Evolutionary conservation across 1,140 invertebrate genomes (phyloP).

Genomic region (Drosophila auraria): DNA sequence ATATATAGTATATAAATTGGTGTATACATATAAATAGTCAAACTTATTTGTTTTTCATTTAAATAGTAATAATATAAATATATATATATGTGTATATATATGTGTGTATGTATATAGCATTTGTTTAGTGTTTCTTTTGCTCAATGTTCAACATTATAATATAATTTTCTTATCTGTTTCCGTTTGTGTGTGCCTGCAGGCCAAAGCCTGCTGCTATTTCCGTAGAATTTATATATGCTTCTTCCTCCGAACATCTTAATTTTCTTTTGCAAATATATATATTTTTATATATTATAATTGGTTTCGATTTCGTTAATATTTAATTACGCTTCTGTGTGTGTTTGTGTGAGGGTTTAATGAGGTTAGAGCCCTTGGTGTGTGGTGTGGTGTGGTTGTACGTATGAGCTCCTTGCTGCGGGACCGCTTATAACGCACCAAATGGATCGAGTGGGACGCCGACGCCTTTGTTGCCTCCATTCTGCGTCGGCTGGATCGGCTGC

Average conservation of each 20-base stretch:
- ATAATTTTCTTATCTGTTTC: constrained; percentile 56
- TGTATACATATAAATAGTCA: constrained; percentile 80
- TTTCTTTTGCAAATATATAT: constrained; percentile 59
- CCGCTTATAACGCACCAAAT: constrained; percentile 85
- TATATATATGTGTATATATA: constrained; percentile 61
- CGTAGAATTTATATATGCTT: constrained; percentile 48
- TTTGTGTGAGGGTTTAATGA: constrained; percentile 47
- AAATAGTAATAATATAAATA: constrained; percentile 72
- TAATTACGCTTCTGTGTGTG: constrained; percentile 51
- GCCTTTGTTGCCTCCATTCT: constrained; percentile 79
- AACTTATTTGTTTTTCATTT: constrained; percentile 72
- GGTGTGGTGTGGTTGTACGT: constrained; percentile 23
- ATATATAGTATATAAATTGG: constrained; percentile 66
- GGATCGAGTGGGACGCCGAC: constrained; percentile 81
- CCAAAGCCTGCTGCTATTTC: constrained; percentile 38
- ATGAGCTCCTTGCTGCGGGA: constrained; percentile 35
- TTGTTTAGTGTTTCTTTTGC: constrained; percentile 37
- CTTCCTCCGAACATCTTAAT: constrained; percentile 24
- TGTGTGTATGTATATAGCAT: constrained; percentile 68
- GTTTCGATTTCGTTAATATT: constrained; percentile 32
- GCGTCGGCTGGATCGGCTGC: constrained; percentile 75
- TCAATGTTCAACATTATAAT: constrained; percentile 75
- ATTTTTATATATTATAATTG: constrained; percentile 44
- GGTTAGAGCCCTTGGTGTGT: constrained; percentile 66
- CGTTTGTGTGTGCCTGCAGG: constrained; percentile 15